phyloP scores from a whole-genome alignment of 2,888 invertebrate species.

The Tenodera sinensis region DNA sequence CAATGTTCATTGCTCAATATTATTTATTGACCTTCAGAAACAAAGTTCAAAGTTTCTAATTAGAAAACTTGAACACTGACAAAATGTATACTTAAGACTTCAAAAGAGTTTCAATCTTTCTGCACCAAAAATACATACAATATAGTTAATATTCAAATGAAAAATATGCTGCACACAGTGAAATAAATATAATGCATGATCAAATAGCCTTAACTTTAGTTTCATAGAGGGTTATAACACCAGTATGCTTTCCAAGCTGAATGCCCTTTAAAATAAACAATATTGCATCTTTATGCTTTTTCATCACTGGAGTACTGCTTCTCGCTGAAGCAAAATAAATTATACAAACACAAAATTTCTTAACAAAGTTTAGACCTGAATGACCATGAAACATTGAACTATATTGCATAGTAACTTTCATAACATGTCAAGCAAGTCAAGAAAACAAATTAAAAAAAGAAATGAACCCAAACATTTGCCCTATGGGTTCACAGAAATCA shows the following conservation, averaged over 20 bases:
- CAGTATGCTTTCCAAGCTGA: not conserved
- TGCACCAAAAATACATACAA: not conserved
- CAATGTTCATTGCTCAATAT: not conserved
- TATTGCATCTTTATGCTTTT: not conserved
- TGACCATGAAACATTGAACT: not conserved
- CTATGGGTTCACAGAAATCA: not conserved
- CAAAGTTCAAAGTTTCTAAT: not conserved
- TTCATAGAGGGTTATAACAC: not conserved
- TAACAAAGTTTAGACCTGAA: not conserved
- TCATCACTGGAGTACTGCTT: not conserved
- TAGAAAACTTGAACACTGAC: not conserved
- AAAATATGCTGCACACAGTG: not conserved
- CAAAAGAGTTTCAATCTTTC: not conserved
- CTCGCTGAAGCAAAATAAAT: not conserved
- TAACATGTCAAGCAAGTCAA: not conserved
- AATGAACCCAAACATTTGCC: not conserved
- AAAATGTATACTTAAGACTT: not conserved
- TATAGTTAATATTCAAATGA: not conserved
- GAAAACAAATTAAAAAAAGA: not conserved
- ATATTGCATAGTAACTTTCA: not conserved
- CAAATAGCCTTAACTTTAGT: not conserved
- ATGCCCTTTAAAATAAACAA: not conserved
- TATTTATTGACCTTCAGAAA: not conserved
- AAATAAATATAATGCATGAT: not conserved
- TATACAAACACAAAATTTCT: not conserved